Base-by-base conservation (phyloP, 1,140 invertebrate species). In the Hylyphantes graminicola region DNA sequence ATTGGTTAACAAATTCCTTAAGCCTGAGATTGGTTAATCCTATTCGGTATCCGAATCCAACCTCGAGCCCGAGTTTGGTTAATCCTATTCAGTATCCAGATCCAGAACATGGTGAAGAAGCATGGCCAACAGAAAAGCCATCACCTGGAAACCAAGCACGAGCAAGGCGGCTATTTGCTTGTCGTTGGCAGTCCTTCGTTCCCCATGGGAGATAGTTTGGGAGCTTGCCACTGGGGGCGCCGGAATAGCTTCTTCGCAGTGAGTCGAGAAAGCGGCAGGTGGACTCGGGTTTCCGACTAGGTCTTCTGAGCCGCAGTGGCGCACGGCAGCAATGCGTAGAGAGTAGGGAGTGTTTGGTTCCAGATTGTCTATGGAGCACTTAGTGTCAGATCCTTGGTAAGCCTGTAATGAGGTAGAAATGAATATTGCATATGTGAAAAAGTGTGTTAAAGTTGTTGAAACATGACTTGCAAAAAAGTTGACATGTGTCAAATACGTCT, bases 241-340 rank as follows among this genome's bases (percentile, higher is more conserved):
- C 7, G 80, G 64, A 72, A 65, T 54, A 87, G 75, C 63, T 86
- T 87, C 65, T 85, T 82, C 35, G 85, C 77, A 86, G 51, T 88
- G 88, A 3, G 92, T 92, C n/a, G 89, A 89, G 87, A 94, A 92
- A 17, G 91, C 90, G 19, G 91, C 88, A 48, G 92, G 88, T n/a
- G 91, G 91, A 83, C 94, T 94, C 88, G 92, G 94, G 63, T 93
- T 91, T 55, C 94, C 93, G 21, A 90, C 87, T 55, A 95, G 90
- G 9, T 85, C 86, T 13, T 87, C 91, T 55, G 90, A 90, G 3
- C 88, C 86, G 82, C 92, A 91, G 77, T 92, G 89, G 55, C 94
- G 92, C 73, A 95, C 92, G 3, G 93, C 93, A 90, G 93, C 94
- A 17, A 95, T 94, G 48, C 94, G 91, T 72, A 94, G 92, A 86